phyloP scores from a whole-genome alignment of 2,888 invertebrate genomes.

The Sinodicranocentrus sp. region DNA sequence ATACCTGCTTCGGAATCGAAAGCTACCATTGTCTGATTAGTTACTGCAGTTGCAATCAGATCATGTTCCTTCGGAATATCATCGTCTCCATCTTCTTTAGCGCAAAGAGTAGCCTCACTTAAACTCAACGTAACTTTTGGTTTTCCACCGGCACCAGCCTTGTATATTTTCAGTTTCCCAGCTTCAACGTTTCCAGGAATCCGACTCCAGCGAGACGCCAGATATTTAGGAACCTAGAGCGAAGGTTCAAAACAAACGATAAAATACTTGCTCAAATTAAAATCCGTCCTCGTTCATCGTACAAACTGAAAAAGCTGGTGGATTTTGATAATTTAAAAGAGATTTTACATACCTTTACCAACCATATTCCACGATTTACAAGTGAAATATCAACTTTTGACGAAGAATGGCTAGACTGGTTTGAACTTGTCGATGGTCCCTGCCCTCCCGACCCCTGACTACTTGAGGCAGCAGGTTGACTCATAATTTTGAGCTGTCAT shows the following conservation, averaged over 20 bases:
- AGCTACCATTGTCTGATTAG: constrained; percentile 93
- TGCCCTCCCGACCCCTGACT: constrained; percentile 7
- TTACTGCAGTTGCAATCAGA: constrained; percentile 93
- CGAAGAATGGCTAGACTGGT: constrained; percentile 26
- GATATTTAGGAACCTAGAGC: constrained; percentile 90
- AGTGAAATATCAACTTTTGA: constrained; percentile 89
- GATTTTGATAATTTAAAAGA: no score
- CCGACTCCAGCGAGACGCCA: constrained; percentile 96
- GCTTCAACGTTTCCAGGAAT: constrained; percentile 95
- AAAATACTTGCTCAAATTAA: no score
- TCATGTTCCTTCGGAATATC: constrained; percentile 94
- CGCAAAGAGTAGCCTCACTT: constrained; percentile 88
- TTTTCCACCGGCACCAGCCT: constrained; percentile 83
- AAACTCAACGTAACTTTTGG: constrained; percentile 93
- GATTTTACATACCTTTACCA: constrained; percentile 89
- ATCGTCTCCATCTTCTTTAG: constrained; percentile 88
- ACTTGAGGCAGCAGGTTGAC: constrained; percentile 24
- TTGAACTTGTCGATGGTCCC: constrained; percentile 22
- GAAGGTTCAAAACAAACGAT: not conserved
- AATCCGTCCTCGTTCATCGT: no score
- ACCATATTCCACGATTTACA: constrained; percentile 95
- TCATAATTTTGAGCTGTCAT: no score
- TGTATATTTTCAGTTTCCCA: constrained; percentile 90
- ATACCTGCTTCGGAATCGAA: constrained; percentile 92
- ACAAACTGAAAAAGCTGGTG: not conserved